Base-by-base conservation (phyloP, 2,113 vertebrate species). In the Bambusicola thoracicus region DNA sequence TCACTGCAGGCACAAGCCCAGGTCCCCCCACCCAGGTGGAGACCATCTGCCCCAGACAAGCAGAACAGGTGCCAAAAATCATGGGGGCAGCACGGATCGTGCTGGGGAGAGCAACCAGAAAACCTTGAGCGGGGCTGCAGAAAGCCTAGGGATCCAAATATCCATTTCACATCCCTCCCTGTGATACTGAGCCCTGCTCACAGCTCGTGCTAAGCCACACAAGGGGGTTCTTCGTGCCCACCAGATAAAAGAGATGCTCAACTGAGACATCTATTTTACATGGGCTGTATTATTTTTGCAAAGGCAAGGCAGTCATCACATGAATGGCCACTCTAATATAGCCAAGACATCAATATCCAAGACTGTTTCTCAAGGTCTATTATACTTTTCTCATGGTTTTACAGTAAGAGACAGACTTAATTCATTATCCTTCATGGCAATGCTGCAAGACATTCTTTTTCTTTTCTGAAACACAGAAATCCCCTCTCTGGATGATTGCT, bases 401-500 rank as follows among this genome's bases (percentile, higher is more conserved):
- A 87, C 96, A 96, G 97, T 96, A 90, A 96, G 91, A 96, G 93
- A 94, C 96, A 96, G 87, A 96, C 90, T 97, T 98, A 97, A 98
- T 97, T 98, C 96, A 97, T 98, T 97, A 97, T 96, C 95, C 94
- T 97, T 97, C 92, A 69, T 89, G 89, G 97, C 87, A 97, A 93
- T 1, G 62, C 59, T 92, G 67, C 44, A 89, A 98, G 85, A 75
- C 92, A 97, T 97, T 95, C 87, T 97, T 96, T 97, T 96, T 78
- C 93, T 96, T 87, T 66, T 75, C 69, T 67, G 24, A 89, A 95
- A 93, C 94, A 94, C 38, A 87, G 67, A 83, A 96, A 73, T 84
- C 20, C 81, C 51, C 74, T 96, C 78, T 92, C 70, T 87, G 84
- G 87, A 89, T 93, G 89, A 86, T 24, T 91, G 81, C 72, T 80